Percentiles rank a stretch among this genome's conserved stretches.
These are phyloP conservation scores for Micrastur ruficollis DNA, from an alignment of 2,797 vertebrate genomes.

Conservation along the genomic window DNA sequence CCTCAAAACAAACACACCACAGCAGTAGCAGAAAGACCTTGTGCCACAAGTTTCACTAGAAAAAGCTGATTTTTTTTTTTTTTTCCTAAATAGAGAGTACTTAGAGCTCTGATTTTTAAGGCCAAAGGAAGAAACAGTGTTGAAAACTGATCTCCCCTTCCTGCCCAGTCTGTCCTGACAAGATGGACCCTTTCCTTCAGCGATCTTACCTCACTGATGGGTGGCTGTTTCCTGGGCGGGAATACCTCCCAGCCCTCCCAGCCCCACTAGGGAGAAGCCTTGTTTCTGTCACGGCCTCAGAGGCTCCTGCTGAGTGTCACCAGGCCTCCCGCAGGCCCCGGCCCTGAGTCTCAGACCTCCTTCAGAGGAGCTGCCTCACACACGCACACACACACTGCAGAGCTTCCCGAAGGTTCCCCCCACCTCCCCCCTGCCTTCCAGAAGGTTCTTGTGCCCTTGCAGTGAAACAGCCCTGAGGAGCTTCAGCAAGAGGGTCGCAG, in stretches of 20 bases:
- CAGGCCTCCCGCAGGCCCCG: not conserved
- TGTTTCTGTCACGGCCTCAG: accelerated
- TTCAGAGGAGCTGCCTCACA: accelerated
- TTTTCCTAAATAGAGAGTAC: not conserved
- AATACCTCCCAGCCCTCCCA: accelerated
- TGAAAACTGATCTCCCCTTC: not conserved
- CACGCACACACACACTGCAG: accelerated
- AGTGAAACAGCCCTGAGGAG: not conserved
- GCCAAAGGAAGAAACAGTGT: not conserved
- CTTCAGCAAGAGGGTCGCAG: not conserved
- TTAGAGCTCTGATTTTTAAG: not conserved
- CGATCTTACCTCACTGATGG: accelerated
- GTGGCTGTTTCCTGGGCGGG: accelerated
- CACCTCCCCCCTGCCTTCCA: accelerated
- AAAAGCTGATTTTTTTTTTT: accelerated
- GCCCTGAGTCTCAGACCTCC: accelerated
- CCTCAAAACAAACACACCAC: not conserved
- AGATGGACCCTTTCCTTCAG: not conserved
- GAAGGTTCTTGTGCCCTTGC: not conserved
- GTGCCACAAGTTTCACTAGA: no score
- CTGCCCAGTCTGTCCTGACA: accelerated
- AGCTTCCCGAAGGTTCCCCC: not conserved
- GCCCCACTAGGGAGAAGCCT: accelerated
- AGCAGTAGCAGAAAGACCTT: not conserved
- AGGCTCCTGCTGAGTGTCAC: accelerated